Evolutionary conservation across 2,888 invertebrate species (phyloP).

Genomic region (Drosophila recens): DNA sequence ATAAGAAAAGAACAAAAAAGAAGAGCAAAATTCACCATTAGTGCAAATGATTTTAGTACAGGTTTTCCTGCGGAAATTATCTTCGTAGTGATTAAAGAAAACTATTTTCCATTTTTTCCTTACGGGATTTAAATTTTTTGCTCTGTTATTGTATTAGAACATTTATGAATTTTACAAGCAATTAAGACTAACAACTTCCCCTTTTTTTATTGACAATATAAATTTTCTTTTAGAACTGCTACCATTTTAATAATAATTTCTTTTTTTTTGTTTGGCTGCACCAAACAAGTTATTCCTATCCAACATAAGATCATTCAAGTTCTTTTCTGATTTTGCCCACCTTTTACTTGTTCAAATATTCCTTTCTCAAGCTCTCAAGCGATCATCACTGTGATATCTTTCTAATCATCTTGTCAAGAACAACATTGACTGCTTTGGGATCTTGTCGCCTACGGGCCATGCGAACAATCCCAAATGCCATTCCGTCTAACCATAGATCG

Average conservation of each 20-base stretch:
- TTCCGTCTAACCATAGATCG: conserved; percentile 36
- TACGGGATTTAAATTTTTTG: too few relatives aligned
- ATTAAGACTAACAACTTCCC: too few relatives aligned
- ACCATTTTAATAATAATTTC: not conserved
- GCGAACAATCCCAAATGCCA: conserved; percentile 15
- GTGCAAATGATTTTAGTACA: not conserved
- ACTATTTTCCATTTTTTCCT: too few relatives aligned
- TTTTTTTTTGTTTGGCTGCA: not conserved
- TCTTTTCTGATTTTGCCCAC: not conserved
- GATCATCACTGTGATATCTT: conserved; percentile 34
- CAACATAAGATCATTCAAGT: not conserved
- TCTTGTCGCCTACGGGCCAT: conserved; percentile 4
- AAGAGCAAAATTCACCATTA: not conserved
- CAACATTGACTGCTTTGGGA: conserved; percentile 7
- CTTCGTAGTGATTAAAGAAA: too few relatives aligned
- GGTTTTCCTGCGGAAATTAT: not conserved
- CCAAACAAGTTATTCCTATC: not conserved
- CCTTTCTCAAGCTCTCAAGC: conserved; percentile 30
- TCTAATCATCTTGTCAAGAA: conserved; percentile 26
- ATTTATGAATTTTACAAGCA: too few relatives aligned
- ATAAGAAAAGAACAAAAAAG: conserved; percentile 12
- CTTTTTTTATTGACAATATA: not conserved
- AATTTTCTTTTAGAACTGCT: not conserved
- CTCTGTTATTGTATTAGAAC: too few relatives aligned
- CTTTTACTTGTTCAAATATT: conserved; percentile 37